Base-by-base conservation (phyloP, 2,113 vertebrate species). In the Alectura lathami region DNA sequence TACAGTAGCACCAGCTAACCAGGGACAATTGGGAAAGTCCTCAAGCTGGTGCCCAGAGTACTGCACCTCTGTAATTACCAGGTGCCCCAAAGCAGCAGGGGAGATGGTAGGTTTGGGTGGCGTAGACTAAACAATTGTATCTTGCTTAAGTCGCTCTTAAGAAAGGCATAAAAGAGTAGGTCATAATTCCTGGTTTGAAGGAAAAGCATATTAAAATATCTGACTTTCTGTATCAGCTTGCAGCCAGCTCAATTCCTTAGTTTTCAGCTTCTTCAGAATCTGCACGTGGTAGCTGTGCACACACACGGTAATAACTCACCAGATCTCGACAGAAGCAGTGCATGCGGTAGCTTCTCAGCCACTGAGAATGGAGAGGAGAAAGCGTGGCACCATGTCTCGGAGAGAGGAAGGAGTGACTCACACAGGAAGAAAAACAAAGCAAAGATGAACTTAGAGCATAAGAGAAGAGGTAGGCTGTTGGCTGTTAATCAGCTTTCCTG, bases 361-460 rank as follows among this genome's bases (percentile, higher is more conserved):
- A 27, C 24, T n/a, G 63, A 38, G 81, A 66, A 30, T 17, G 0
- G 0, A 86, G 42, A 64, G 43, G 53, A 62, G 78, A 86, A 68
- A 88, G 29, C 6, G 1, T 1, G 67, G 73, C 34, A 64, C 4
- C 0, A 10, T 22, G 69, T 56, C 56, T 50, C 72, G 21, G 69
- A 60, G 69, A 68, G 17, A 34, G 91, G 51, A 95, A 91, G 76
- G 40, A 94, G 60, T 96, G 94, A 95, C 80, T 94, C 88, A 90
- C 8, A 57, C 11, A 29, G 94, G 83, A 89, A 96, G 68, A 74
- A 97, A 95, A 97, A 89, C 88, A 95, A 93, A 88, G 73, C 68
- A 83, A 75, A 90, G 88, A 84, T 72, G 91, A 90, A 81, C 85
- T 53, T 0, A 29, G 18, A 92, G 36, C 45, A 17, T 10, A 75